Evolutionary conservation across 1,140 invertebrate species (phyloP).

Genomic region (Drosophila orosa): DNA sequence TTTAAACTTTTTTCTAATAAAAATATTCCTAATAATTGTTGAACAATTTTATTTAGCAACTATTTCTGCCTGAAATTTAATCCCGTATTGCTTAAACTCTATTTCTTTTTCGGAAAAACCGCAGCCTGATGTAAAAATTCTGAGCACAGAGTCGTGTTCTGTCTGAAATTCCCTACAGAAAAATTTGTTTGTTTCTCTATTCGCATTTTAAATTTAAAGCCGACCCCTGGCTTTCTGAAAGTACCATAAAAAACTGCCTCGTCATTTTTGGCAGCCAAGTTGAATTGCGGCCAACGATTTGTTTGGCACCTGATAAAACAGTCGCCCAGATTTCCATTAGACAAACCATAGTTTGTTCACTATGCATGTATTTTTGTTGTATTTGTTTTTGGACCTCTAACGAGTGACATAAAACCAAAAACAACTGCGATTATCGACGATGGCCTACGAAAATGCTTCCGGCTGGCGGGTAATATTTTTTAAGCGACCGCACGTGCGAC

Average conservation of each 20-base stretch:
- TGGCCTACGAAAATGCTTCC: slow-evolving; percentile 42
- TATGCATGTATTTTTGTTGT: not conserved
- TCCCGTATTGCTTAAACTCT: not conserved
- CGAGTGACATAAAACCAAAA: slow-evolving; percentile 35
- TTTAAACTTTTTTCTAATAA: too few species aligned
- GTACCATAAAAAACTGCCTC: slow-evolving; percentile 4
- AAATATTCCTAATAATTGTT: too few species aligned
- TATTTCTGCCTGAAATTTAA: not conserved
- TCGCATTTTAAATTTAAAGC: not conserved
- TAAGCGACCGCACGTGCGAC: slow-evolving; percentile 62
- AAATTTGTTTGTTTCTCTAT: not conserved
- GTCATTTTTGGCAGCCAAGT: slow-evolving; percentile 23
- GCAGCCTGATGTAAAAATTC: not conserved
- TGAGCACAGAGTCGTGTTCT: not conserved
- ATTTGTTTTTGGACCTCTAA: slow-evolving; percentile 30
- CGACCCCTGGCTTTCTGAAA: not conserved
- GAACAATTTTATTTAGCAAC: not conserved
- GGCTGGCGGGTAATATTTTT: slow-evolving; percentile 35
- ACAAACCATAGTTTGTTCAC: slow-evolving; percentile 22
- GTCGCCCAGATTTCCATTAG: slow-evolving; percentile 30
- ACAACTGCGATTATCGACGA: slow-evolving; percentile 19
- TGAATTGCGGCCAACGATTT: slow-evolving; percentile 26
- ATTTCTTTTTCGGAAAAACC: not conserved
- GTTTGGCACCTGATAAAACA: slow-evolving; percentile 38
- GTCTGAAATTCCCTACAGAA: not conserved